These are phyloP conservation scores for Drosophila bunnanda DNA, from an alignment of 2,888 invertebrate species.

Conservation along the genomic window DNA sequence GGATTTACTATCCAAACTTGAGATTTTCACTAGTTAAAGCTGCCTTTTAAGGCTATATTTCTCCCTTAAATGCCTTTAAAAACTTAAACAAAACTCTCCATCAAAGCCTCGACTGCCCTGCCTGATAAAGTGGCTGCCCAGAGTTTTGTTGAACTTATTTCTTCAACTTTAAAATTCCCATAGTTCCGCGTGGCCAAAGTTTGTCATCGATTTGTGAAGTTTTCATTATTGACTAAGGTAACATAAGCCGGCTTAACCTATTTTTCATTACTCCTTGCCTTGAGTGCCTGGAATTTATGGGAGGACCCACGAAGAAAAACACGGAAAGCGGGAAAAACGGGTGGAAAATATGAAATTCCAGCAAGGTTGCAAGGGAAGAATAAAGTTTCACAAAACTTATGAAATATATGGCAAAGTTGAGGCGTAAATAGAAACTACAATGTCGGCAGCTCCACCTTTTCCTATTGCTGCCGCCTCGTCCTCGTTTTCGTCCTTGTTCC, in stretches of 20 bases:
- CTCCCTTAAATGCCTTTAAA: not conserved
- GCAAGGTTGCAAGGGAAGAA: constrained; percentile 55
- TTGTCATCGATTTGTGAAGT: constrained; percentile 41
- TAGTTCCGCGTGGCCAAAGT: not conserved
- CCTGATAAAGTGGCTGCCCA: not conserved
- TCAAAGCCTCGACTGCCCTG: not conserved
- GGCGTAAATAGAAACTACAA: constrained; percentile 61
- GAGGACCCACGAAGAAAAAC: not conserved
- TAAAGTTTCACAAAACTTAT: constrained; percentile 61
- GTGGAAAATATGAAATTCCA: constrained; percentile 19
- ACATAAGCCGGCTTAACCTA: constrained; percentile 34
- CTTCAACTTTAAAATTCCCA: constrained; percentile 1
- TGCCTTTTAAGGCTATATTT: too few species aligned
- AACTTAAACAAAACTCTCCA: not conserved
- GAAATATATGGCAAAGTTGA: constrained; percentile 64
- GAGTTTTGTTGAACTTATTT: constrained; percentile 17
- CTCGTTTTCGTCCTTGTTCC: not conserved
- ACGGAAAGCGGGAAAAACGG: constrained; percentile 4
- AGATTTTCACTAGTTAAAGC: not conserved
- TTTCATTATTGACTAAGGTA: constrained; percentile 37
- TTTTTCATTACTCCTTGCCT: constrained; percentile 38
- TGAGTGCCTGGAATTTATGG: constrained; percentile 41
- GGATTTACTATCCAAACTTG: too few species aligned
- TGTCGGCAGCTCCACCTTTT: constrained; percentile 27
- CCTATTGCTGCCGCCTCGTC: not conserved